These are phyloP conservation scores for Cephalopholis sonnerati DNA, from an alignment of 2,113 vertebrate species.

Conservation along the genomic window DNA sequence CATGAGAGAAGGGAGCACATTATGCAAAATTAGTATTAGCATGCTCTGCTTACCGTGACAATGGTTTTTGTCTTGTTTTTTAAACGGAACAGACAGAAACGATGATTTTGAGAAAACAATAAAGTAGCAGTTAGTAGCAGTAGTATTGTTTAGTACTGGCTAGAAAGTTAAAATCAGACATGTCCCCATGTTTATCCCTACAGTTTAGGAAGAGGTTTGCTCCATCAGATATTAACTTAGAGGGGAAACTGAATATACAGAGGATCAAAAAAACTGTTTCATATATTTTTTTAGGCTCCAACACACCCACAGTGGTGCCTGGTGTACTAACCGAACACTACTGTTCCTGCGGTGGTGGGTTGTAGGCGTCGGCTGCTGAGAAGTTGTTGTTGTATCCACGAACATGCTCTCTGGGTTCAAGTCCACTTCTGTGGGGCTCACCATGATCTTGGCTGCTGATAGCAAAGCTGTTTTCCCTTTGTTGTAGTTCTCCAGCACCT, in stretches of 20 bases:
- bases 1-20: conserved; percentile 78
- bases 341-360: conserved; percentile 90
- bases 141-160: conserved; percentile 47
- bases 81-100: conserved; percentile 72
- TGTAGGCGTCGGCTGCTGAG: conserved; percentile 80
- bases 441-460: conserved; percentile 98
- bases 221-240: conserved; percentile 5
- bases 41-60: conserved; percentile 82
- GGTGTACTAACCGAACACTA: conserved; percentile 90
- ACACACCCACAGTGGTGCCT: conserved; percentile 52
- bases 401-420: conserved; percentile 94
- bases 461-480: conserved; percentile 98
- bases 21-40: conserved; percentile 73
- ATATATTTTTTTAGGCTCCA: conserved; percentile 36
- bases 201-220: conserved; percentile 16
- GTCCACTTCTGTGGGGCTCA: conserved; percentile 98
- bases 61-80: conserved; percentile 75
- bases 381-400: conserved; percentile 86
- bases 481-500: conserved; percentile 99
- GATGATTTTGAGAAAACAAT: conserved; percentile 78
- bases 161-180: conserved; percentile 28
- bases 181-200: conserved; percentile 36
- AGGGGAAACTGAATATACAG: conserved; percentile 37
- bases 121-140: conserved; percentile 75
- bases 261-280: conserved; percentile 21